Evolutionary conservation across 2,113 vertebrate species (phyloP), one percentile per base, ranked within the genome.

Genomic region (Alosa alosa): DNA sequence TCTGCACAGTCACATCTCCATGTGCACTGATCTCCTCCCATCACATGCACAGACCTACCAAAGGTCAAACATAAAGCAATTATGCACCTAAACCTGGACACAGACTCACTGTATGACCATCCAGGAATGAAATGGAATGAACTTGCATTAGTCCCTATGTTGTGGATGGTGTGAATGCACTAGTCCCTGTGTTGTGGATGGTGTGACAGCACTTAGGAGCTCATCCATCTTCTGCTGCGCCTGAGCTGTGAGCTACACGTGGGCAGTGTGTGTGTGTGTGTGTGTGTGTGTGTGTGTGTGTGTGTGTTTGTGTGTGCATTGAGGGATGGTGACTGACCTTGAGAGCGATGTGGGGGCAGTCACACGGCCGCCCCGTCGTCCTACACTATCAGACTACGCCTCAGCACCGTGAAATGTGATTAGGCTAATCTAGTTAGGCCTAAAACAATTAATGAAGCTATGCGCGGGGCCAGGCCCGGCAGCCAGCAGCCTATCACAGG

Each of bases 381-480:
- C 90, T 92, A 86, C 90, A 75, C 89, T 87, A 84, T 85, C 57
- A n/a, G 25, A 91, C 83, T 91, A 89, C 49, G 92, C 89, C 87
- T 87, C 45, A 57, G 87, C 92, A 85, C 88, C 2, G 45, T 89
- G 82, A 94, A 94, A 96, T 84, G 6, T 87, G 94, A 96, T 96
- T 94, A 94, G 91, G 86, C 89, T 95, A 94, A 94, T 95, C 92
- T 92, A 82, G 90, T 94, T 92, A 93, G 87, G 64, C 84, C 84
- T 88, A 86, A 92, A 91, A 94, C 91, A 94, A 94, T 92, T 90
- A 89, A 87, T 83, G 46, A 25, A 86, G 89, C 88, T 91, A 86
- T 82, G 86, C 86, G 82, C 87, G 88, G 87, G 25, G 44, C 83
- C 84, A 75, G 88, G 86, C 84, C 85, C 85, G 81, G 83, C 89